Conservation (phyloP, 2,888 invertebrate species). For the Clitarchus hookeri region DNA sequence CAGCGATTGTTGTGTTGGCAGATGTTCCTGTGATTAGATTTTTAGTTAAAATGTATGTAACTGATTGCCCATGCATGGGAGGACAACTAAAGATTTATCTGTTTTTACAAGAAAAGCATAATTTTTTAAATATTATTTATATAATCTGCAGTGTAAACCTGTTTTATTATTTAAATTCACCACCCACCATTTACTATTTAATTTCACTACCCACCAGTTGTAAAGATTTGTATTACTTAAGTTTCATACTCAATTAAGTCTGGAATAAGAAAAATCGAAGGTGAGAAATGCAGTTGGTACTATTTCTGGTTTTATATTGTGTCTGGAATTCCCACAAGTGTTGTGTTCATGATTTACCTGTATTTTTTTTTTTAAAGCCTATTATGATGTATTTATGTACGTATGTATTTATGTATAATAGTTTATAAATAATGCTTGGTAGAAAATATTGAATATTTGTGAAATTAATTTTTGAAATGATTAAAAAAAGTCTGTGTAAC, state of each 20-base stretch:
- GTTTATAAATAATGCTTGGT: too few species aligned
- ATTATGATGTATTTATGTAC: background rate
- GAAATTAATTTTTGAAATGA: too few species aligned
- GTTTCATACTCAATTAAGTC: too few species aligned
- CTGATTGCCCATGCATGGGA: background rate
- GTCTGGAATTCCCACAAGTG: background rate
- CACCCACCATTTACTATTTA: background rate
- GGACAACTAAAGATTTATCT: background rate
- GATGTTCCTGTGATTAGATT: background rate
- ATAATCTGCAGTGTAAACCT: background rate
- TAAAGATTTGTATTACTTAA: background rate
- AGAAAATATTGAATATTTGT: too few species aligned
- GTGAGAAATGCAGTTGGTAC: too few species aligned
- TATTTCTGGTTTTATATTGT: too few species aligned
- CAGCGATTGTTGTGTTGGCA: background rate
- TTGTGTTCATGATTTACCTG: background rate
- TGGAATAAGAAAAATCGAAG: too few species aligned
- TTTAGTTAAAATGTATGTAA: background rate
- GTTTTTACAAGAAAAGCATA: background rate
- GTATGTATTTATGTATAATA: constrained; percentile 4
- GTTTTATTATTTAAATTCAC: background rate
- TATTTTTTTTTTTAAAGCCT: background rate
- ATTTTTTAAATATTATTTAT: background rate
- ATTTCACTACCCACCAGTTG: too few species aligned
- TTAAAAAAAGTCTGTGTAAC: too few species aligned